A percentile compares a stretch with the other conserved stretches of the same genome.
Evolutionary conservation across 2,797 vertebrate genomes (phyloP).

Genomic region (Sylvilagus floridanus): DNA sequence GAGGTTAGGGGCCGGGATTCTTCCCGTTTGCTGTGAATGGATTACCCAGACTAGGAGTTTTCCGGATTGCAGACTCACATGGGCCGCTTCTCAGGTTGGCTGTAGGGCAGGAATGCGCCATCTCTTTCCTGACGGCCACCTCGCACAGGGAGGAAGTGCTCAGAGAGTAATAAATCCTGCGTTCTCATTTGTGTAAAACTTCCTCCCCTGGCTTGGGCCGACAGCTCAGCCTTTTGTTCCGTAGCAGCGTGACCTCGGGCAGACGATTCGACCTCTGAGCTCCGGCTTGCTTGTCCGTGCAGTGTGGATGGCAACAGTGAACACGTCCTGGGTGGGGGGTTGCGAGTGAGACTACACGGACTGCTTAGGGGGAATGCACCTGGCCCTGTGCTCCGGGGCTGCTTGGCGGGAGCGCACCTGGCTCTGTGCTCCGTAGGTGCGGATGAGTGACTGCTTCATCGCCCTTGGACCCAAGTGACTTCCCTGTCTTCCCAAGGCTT

Average conservation of each 20-base stretch:
- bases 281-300: neutral
- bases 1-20: neutral
- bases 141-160: constrained; percentile 51
- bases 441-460: neutral
- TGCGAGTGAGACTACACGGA: neutral
- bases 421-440: neutral
- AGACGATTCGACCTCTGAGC: neutral
- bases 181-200: constrained; percentile 9
- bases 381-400: neutral
- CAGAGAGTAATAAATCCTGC: constrained; percentile 32
- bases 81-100: constrained; percentile 48
- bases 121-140: constrained; percentile 68
- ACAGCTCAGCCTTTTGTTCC: neutral
- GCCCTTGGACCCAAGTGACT: accelerated
- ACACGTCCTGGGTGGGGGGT: too few relatives aligned
- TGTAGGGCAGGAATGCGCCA: constrained; percentile 65
- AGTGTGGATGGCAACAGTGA: neutral
- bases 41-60: constrained; percentile 20
- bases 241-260: neutral
- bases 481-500: neutral
- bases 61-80: constrained; percentile 53
- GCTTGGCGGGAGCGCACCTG: neutral
- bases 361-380: accelerated
- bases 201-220: neutral
- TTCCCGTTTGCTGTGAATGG: constrained; percentile 23